Evolutionary conservation across 2,113 vertebrate genomes (phyloP).

Genomic region (Bubo bubo): DNA sequence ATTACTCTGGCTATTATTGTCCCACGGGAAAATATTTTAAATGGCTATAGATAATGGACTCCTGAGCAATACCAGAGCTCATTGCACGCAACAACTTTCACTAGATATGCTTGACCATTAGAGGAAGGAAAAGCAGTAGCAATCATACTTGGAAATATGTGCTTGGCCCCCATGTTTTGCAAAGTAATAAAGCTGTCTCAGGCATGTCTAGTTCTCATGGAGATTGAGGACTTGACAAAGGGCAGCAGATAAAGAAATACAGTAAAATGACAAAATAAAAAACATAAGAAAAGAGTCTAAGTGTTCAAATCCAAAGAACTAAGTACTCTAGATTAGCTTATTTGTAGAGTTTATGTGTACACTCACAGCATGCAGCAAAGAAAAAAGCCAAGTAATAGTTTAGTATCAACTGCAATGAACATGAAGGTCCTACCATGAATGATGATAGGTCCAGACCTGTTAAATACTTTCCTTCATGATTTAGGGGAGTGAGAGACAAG

Average conservation of each 20-base stretch:
- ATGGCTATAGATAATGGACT: neutral
- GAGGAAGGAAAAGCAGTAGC: neutral
- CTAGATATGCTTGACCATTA: neutral
- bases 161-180: neutral
- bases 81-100: neutral
- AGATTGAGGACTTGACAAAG: neutral
- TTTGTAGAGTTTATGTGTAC: neutral
- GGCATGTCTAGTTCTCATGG: neutral
- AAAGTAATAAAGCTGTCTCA: slow-evolving; percentile 8
- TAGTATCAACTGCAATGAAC: neutral
- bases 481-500: neutral
- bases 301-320: neutral
- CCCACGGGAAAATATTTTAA: neutral
- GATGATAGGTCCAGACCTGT: slow-evolving; percentile 7
- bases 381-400: neutral
- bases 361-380: neutral
- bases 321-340: neutral
- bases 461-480: slow-evolving; percentile 34
- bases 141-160: slow-evolving; percentile 20
- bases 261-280: neutral
- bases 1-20: neutral
- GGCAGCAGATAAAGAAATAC: neutral
- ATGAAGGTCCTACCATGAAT: neutral
- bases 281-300: neutral
- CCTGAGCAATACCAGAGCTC: slow-evolving; percentile 24